Evolutionary conservation across 2,113 vertebrate genomes (phyloP).

Genomic region (Ptilonorhynchus violaceus): DNA sequence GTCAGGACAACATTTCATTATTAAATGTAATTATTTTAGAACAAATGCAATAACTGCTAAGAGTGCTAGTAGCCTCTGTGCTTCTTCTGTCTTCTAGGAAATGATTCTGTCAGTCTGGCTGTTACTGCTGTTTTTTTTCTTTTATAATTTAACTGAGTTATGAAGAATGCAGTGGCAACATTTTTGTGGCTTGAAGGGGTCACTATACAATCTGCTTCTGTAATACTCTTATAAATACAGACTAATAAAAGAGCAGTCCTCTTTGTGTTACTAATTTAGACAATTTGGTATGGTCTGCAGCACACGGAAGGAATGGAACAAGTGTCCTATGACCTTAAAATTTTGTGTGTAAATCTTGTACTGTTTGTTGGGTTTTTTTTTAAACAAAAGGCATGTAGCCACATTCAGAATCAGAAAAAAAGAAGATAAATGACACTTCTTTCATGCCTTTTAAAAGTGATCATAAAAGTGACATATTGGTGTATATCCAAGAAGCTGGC

Average conservation of each 20-base stretch:
- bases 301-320: not conserved
- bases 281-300: not conserved
- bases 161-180: not conserved
- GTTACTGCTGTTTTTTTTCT: not conserved
- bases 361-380: not conserved
- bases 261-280: not conserved
- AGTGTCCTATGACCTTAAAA: not conserved
- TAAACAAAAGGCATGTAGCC: not conserved
- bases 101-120: not conserved
- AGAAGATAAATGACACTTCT: not conserved
- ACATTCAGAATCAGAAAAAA: not conserved
- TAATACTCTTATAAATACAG: not conserved
- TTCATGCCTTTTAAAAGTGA: not conserved
- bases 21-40: not conserved
- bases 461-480: not conserved
- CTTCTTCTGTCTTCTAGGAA: not conserved
- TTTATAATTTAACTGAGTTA: not conserved
- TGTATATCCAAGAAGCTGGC: not conserved
- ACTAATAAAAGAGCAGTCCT: not conserved
- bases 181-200: not conserved
- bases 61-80: not conserved
- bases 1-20: not conserved
- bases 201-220: not conserved
- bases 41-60: not conserved
- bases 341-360: not conserved